Evolutionary conservation across 2,797 vertebrate species (phyloP).

Genomic region (Lacerta viridis): DNA sequence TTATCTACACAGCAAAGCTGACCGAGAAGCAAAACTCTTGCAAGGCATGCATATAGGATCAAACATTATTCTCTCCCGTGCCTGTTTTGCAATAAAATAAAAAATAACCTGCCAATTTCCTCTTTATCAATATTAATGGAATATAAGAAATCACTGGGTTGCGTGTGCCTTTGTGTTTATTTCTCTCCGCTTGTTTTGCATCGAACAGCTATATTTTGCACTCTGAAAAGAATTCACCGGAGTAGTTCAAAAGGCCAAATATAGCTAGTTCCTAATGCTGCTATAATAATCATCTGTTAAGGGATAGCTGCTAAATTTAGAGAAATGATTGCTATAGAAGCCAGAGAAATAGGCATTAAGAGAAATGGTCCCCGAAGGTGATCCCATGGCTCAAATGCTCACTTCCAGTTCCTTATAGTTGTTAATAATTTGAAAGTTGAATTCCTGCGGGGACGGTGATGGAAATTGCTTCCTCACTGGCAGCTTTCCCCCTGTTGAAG

Average conservation of each 20-base stretch:
- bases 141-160: background rate
- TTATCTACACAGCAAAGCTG: background rate
- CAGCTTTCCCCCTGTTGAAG: constrained; percentile 31
- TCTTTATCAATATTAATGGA: background rate
- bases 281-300: background rate
- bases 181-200: constrained; percentile 6
- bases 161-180: background rate
- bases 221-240: background rate
- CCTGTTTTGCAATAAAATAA: background rate
- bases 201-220: constrained; percentile 13
- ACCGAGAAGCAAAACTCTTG: background rate
- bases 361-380: constrained; percentile 31
- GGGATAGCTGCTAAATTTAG: constrained; percentile 63
- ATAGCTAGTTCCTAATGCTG: constrained; percentile 12
- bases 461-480: background rate
- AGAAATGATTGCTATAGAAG: constrained; percentile 51
- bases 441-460: background rate
- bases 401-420: constrained; percentile 26
- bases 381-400: constrained; percentile 40
- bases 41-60: background rate
- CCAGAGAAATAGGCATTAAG: constrained; percentile 50
- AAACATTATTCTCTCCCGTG: background rate
- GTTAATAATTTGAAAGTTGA: background rate
- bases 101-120: constrained; percentile 7
- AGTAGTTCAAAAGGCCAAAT: constrained; percentile 45